Percentiles rank a stretch among this genome's conserved stretches.
phyloP scores from a whole-genome alignment of 2,797 vertebrate species.

The Otus scops region DNA sequence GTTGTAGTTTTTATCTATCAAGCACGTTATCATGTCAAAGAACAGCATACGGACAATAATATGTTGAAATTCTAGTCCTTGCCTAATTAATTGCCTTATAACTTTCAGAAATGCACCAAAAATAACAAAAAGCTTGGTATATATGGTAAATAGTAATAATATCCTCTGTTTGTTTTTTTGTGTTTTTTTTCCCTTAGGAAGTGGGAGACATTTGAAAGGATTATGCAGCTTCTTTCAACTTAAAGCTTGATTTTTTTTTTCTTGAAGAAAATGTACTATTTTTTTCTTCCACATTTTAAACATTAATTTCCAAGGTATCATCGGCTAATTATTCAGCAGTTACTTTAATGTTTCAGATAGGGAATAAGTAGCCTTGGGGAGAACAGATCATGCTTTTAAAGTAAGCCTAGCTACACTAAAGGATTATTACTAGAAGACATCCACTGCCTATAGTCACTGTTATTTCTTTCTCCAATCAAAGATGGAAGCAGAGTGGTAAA shows the following conservation, averaged over 20 bases:
- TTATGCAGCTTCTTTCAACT: slow-evolving; percentile 26
- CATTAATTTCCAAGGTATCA: slow-evolving; percentile 74
- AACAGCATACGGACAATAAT: neutral
- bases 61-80: slow-evolving; percentile 34
- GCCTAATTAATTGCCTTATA: slow-evolving; percentile 58
- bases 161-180: neutral
- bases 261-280: slow-evolving; percentile 26
- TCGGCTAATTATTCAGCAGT: slow-evolving; percentile 73
- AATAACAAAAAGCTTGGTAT: slow-evolving; percentile 19
- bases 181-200: neutral
- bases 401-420: slow-evolving; percentile 44
- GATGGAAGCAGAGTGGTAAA: neutral
- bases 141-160: slow-evolving; percentile 46
- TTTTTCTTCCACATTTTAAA: slow-evolving; percentile 62
- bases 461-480: slow-evolving; percentile 27
- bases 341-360: slow-evolving; percentile 69
- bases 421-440: slow-evolving; percentile 57
- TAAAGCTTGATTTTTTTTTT: slow-evolving; percentile 36
- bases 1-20: neutral
- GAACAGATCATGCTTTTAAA: slow-evolving; percentile 65
- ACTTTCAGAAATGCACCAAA: slow-evolving; percentile 29
- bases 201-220: neutral
- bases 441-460: neutral
- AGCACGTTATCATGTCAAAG: neutral
- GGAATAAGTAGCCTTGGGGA: slow-evolving; percentile 71